Evolutionary conservation across 2,113 vertebrate species (phyloP).

Genomic region (Nothobranchius furzeri): DNA sequence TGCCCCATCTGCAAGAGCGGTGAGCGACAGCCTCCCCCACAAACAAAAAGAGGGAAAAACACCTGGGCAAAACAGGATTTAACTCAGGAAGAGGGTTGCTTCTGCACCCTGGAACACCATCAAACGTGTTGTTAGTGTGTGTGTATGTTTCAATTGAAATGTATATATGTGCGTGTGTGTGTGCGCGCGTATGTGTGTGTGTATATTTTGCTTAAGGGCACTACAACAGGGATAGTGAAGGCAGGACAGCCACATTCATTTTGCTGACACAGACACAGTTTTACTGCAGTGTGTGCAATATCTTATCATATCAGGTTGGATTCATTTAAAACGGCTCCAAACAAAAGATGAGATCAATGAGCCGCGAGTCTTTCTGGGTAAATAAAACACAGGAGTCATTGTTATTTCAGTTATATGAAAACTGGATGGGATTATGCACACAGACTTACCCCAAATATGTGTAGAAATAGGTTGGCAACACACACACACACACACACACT

Average conservation of each 20-base stretch:
- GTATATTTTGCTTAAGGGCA: constrained; percentile 42
- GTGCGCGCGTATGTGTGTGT: no score
- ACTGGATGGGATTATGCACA: constrained; percentile 5
- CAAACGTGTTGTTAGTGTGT: no score
- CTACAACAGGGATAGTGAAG: constrained; percentile 39
- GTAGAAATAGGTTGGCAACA: no score
- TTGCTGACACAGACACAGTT: constrained; percentile 33
- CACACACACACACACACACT: no score
- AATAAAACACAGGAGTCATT: constrained; percentile 9
- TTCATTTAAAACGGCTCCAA: constrained; percentile 5
- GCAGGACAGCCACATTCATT: constrained; percentile 17
- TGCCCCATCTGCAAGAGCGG: constrained; percentile 98
- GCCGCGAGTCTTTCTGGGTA: background rate
- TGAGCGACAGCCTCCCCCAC: constrained; percentile 62
- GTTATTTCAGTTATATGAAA: constrained; percentile 9
- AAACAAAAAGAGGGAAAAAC: no score
- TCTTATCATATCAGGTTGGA: constrained; percentile 7
- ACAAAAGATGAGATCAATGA: constrained; percentile 12
- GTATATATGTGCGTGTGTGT: no score
- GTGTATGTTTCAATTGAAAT: no score
- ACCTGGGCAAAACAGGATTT: background rate
- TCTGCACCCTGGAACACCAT: no score
- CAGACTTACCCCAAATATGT: no score
- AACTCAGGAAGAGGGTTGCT: no score
- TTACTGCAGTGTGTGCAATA: constrained; percentile 38